Percentiles rank a stretch among this genome's conserved stretches.
Evolutionary conservation across 2,113 vertebrate genomes (phyloP).

Genomic region (Spea multiplicata): DNA sequence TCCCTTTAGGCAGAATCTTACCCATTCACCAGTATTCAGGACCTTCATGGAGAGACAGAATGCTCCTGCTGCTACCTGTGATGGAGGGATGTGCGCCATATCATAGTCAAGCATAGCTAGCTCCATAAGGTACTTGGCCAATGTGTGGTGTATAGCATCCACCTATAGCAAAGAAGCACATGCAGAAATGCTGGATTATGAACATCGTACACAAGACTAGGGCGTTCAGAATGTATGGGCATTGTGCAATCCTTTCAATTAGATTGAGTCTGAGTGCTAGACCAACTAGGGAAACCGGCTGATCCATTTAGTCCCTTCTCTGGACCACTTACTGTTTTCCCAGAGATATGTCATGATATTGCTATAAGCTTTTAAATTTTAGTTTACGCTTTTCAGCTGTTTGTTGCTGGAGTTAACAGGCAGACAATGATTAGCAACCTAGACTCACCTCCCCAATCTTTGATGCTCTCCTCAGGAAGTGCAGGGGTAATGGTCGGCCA

Average conservation of each 20-base stretch:
- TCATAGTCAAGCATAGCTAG: slow-evolving; percentile 80
- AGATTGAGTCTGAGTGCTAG: no score
- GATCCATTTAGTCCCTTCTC: no score
- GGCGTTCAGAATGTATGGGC: no score
- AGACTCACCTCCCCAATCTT: slow-evolving; percentile 73
- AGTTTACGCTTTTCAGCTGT: no score
- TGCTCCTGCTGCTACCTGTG: slow-evolving; percentile 74
- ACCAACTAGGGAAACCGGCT: no score
- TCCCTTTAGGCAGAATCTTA: slow-evolving; percentile 51
- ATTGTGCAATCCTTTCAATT: no score
- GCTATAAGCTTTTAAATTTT: no score
- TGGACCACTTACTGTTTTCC: no score
- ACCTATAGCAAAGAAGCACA: slow-evolving; percentile 59
- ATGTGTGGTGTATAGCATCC: slow-evolving; percentile 68
- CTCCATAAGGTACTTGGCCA: slow-evolving; percentile 84
- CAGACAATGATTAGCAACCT: background rate
- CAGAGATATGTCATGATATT: no score
- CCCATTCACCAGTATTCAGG: slow-evolving; percentile 71
- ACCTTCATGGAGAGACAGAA: slow-evolving; percentile 77
- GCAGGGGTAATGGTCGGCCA: slow-evolving; percentile 69
- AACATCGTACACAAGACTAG: no score
- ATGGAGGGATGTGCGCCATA: slow-evolving; percentile 79
- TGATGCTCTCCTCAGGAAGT: slow-evolving; percentile 77
- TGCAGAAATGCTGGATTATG: no score
- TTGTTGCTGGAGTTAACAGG: no score